These are phyloP conservation scores for Heliconius nattereri DNA, from an alignment of 1,140 invertebrate species.

Conservation along the genomic window DNA sequence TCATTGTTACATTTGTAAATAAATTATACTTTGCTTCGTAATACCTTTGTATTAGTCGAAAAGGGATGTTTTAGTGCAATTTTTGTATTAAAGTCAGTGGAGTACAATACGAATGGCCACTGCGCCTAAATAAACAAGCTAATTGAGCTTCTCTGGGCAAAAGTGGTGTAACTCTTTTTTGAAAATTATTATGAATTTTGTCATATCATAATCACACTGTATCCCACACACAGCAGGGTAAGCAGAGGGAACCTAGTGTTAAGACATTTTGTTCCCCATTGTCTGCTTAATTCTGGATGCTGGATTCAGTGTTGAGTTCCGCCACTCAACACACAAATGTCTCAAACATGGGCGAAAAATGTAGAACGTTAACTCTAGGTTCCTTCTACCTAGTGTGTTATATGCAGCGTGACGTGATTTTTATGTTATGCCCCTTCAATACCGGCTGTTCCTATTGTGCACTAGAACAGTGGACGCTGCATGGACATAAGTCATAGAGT, in stretches of 20 bases:
- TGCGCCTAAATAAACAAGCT: conserved; percentile 4
- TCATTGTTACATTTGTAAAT: background rate
- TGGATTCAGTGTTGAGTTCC: too few species aligned
- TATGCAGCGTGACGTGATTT: background rate
- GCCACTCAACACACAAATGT: too few species aligned
- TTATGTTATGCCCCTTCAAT: background rate
- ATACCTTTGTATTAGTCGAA: background rate
- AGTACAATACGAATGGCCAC: background rate
- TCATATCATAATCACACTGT: too few species aligned
- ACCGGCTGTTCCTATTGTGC: background rate
- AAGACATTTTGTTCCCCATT: too few species aligned
- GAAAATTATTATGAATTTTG: background rate
- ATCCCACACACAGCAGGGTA: too few species aligned
- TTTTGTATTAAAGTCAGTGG: background rate
- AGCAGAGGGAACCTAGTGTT: too few species aligned
- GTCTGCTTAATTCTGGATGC: too few species aligned
- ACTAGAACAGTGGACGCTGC: background rate
- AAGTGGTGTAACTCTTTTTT: background rate
- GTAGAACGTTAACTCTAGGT: too few species aligned
- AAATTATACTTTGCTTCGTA: background rate
- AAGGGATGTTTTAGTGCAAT: background rate
- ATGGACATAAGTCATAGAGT: background rate
- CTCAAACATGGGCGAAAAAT: too few species aligned
- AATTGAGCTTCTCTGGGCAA: background rate
- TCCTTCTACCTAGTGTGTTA: background rate